Evolutionary conservation across 2,113 vertebrate species (phyloP).

Genomic region (Euleptes europaea): DNA sequence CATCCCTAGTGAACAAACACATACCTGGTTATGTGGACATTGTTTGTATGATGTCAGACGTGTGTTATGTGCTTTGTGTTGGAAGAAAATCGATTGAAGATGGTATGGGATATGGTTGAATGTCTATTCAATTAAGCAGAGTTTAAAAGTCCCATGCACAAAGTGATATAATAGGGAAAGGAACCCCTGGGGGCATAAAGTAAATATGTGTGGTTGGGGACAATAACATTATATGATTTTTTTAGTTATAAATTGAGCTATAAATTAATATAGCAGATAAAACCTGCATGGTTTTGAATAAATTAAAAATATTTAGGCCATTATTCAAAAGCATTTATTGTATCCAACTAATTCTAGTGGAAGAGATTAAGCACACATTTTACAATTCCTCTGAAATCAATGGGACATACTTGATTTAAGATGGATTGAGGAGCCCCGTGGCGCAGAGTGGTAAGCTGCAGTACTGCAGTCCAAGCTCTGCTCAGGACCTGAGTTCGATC

Average conservation of each 20-base stretch:
- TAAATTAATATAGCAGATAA: neutral
- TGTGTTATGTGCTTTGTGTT: neutral
- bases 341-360: neutral
- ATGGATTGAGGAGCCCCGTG: too few relatives aligned
- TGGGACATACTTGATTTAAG: slow-evolving; percentile 31
- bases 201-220: neutral
- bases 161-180: neutral
- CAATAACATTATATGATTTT: neutral
- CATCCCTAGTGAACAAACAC: neutral
- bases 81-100: neutral
- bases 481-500: too few relatives aligned
- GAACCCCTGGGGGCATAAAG: neutral
- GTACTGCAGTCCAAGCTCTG: too few relatives aligned
- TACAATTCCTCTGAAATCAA: slow-evolving; percentile 37
- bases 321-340: neutral
- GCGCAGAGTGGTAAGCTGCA: too few relatives aligned
- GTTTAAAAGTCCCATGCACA: neutral
- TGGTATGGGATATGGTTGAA: neutral
- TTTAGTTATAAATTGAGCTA: neutral
- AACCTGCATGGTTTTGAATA: neutral
- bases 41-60: neutral
- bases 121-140: neutral
- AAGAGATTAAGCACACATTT: neutral
- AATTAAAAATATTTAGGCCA: neutral
- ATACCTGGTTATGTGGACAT: too few relatives aligned